Percentiles rank a stretch among this genome's conserved stretches.
phyloP scores from a whole-genome alignment of 2,113 vertebrate genomes.

The Oophaga pumilio region DNA sequence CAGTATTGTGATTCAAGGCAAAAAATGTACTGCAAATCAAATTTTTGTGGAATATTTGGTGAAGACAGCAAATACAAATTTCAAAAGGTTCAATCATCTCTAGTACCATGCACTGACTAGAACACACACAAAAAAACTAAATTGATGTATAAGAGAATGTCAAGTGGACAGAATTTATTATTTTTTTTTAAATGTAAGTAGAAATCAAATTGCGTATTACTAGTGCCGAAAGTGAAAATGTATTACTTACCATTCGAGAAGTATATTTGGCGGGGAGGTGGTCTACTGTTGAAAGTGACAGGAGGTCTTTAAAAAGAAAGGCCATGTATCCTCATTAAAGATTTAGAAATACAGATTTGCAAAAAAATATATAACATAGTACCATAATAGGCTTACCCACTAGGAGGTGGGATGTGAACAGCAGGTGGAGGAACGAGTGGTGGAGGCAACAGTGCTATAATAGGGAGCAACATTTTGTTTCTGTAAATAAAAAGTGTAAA shows the following conservation, averaged over 20 bases:
- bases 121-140: too few relatives aligned
- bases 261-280: constrained; percentile 70
- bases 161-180: too few relatives aligned
- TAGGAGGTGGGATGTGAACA: constrained; percentile 70
- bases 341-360: neutral
- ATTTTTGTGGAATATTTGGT: too few relatives aligned
- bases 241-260: constrained; percentile 68
- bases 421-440: constrained; percentile 71
- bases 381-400: constrained; percentile 65
- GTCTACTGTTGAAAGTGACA: constrained; percentile 69
- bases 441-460: constrained; percentile 72
- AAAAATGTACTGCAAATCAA: too few relatives aligned
- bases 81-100: too few relatives aligned
- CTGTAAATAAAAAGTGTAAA: too few relatives aligned
- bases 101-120: too few relatives aligned
- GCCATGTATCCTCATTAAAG: neutral
- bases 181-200: neutral
- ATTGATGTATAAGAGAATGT: too few relatives aligned
- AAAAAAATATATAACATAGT: neutral
- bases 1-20: too few relatives aligned
- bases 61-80: too few relatives aligned
- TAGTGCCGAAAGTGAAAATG: neutral
- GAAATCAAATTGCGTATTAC: neutral
- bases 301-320: constrained; percentile 64
- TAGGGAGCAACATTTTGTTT: constrained; percentile 33